phyloP scores from a whole-genome alignment of 2,888 invertebrate species.

The Anagyrus pseudococci region DNA sequence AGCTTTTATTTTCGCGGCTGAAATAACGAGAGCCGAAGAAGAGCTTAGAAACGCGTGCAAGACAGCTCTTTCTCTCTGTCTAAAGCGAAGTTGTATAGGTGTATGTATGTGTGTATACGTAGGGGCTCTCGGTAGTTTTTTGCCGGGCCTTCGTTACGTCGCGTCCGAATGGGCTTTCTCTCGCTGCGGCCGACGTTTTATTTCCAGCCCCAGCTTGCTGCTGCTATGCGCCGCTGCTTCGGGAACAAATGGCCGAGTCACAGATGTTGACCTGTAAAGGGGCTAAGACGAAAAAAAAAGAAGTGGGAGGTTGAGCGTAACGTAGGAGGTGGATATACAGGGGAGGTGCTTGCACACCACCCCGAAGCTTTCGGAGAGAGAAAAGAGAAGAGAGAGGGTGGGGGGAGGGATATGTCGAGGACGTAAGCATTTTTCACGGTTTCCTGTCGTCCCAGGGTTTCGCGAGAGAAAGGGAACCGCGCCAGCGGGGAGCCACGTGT shows the following conservation, averaged over 20 bases:
- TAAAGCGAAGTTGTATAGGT: too few species aligned
- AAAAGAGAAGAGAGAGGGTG: background rate
- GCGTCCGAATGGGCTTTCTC: too few species aligned
- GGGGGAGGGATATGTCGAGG: background rate
- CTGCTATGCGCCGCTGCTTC: background rate
- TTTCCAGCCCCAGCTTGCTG: background rate
- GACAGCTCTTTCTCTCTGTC: too few species aligned
- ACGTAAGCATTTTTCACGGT: slow-evolving; percentile 18
- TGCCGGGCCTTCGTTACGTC: too few species aligned
- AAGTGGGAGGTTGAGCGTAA: background rate
- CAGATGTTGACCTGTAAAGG: slow-evolving; percentile 16
- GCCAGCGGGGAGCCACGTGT: background rate
- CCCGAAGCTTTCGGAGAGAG: background rate
- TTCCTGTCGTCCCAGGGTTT: slow-evolving; percentile 8
- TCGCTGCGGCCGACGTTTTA: too few species aligned
- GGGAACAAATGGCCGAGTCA: slow-evolving; percentile 1
- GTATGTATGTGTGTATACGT: too few species aligned
- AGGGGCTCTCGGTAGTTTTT: too few species aligned
- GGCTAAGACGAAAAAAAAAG: background rate
- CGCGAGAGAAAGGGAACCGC: background rate
- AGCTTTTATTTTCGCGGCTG: too few species aligned
- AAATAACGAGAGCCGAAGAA: too few species aligned
- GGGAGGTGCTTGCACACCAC: too few species aligned
- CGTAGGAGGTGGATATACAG: background rate
- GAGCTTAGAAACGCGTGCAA: too few species aligned